Evolutionary conservation across 2,113 vertebrate genomes (phyloP).

Genomic region (Seriola dumerili): DNA sequence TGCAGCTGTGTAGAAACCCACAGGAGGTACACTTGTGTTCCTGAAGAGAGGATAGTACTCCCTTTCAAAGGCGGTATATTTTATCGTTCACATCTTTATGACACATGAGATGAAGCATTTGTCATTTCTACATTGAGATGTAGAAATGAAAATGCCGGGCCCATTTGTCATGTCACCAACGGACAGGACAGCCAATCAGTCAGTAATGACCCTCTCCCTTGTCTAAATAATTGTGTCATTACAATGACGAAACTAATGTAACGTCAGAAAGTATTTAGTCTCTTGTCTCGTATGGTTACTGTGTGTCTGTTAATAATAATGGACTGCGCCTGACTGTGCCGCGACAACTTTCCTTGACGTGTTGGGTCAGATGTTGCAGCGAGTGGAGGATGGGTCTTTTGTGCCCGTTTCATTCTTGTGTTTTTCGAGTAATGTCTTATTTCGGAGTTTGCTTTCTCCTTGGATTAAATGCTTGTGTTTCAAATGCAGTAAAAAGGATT

Average conservation of each 20-base stretch:
- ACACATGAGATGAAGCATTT: constrained; percentile 30
- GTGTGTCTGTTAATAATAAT: constrained; percentile 30
- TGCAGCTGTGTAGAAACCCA: constrained; percentile 66
- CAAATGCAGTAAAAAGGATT: background rate
- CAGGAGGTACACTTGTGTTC: constrained; percentile 50
- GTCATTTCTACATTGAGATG: constrained; percentile 10
- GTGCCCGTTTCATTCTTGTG: background rate
- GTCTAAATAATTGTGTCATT: constrained; percentile 44
- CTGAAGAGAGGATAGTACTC: constrained; percentile 6
- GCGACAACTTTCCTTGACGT: background rate
- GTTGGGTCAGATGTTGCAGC: background rate
- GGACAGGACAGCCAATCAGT: constrained; percentile 25
- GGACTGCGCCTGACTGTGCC: background rate
- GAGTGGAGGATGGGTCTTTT: background rate
- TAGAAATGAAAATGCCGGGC: constrained; percentile 23
- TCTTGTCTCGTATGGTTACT: constrained; percentile 35
- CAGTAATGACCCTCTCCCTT: constrained; percentile 26
- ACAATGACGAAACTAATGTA: constrained; percentile 44
- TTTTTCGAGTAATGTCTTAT: background rate
- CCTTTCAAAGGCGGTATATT: constrained; percentile 23
- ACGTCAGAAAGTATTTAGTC: constrained; percentile 40
- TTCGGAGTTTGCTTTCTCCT: background rate
- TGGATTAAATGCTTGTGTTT: background rate
- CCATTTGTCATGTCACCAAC: constrained; percentile 48
- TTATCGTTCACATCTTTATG: constrained; percentile 38